Evolutionary conservation across 2,113 vertebrate species (phyloP), one percentile per base, ranked within the genome.

Genomic region (Pseudorectes ferrugineus): DNA sequence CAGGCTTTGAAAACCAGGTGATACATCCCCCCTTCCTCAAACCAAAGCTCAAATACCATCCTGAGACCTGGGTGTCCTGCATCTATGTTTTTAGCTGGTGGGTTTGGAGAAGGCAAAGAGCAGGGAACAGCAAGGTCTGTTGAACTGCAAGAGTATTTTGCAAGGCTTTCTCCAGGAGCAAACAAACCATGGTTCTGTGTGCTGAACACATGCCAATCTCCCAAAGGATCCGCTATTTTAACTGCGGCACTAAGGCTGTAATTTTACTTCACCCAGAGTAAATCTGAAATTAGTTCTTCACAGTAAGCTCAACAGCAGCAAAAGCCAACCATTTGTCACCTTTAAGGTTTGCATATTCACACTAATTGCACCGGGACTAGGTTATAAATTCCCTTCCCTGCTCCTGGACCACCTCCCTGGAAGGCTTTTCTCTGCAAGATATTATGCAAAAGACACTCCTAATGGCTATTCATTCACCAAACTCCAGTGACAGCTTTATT

Each of bases 401-500:
- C 89, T 85, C 71, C 85, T 9, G 20, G 92, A 96, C 96, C 96
- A 97, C 97, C 96, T 80, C 88, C 96, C 94, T 70, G 9, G 86
- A 18, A 79, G 77, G 85, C 92, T 93, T 96, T 97, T 95, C 95
- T 92, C 77, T n/a, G 75, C 73, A 76, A 96, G 96, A 94, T 89
- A 92, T 96, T 96, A 97, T 93, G 94, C 95, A 97, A 96, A 96
- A 87, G 63, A 84, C 59, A 89, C 90, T 95, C 85, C 96, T 97
- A 97, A 98, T 96, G 92, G 78, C 95, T 92, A 98, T 97, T 98
- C 97, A 97, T 93, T 96, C 96, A 95, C 96, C 96, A 55, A 89
- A 95, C 92, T 80, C 42, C 92, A 90, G 85, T 96, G 97, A 98
- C 95, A 95, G 97, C 97, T 98, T 98, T 98, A 97, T 98, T 98